A percentile compares a stretch with the other conserved stretches of the same genome.
These are phyloP conservation scores for Scrobipalpa costella DNA, from an alignment of 2,888 invertebrate species.

Conservation along the genomic window DNA sequence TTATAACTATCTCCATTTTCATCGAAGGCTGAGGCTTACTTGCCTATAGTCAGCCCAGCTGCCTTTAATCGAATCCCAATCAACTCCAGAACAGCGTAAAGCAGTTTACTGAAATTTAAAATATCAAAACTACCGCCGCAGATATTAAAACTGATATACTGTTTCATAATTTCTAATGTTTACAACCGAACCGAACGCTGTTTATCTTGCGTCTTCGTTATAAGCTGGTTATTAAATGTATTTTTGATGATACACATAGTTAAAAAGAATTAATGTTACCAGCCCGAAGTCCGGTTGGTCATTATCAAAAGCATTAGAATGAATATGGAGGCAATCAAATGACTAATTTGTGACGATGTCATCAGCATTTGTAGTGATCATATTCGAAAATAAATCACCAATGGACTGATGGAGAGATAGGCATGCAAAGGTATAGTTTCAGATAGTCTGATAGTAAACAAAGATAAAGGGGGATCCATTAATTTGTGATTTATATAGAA, in stretches of 20 bases:
- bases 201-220: conserved; percentile 47
- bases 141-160: conserved; percentile 62
- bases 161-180: conserved; percentile 59
- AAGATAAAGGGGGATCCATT: conserved; percentile 66
- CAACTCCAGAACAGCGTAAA: conserved; percentile 67
- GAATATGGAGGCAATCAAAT: conserved; percentile 14
- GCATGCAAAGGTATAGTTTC: conserved; percentile 29
- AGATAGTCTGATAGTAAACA: conserved; percentile 49
- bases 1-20: conserved; percentile 77
- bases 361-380: conserved; percentile 9
- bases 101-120: conserved; percentile 62
- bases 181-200: conserved; percentile 47
- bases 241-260: conserved; percentile 31
- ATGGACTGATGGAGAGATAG: conserved; percentile 1
- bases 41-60: conserved; percentile 61
- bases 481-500: conserved; percentile 67
- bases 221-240: conserved; percentile 36
- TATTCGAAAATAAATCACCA: conserved; percentile 11
- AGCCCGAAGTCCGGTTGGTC: conserved; percentile 23
- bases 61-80: conserved; percentile 76
- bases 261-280: conserved; percentile 30
- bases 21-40: conserved; percentile 63
- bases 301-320: conserved; percentile 26
- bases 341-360: conserved; percentile 19
- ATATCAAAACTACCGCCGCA: conserved; percentile 55